Evolutionary conservation across 2,888 invertebrate species (phyloP).

Genomic region (Copidosoma aretas): DNA sequence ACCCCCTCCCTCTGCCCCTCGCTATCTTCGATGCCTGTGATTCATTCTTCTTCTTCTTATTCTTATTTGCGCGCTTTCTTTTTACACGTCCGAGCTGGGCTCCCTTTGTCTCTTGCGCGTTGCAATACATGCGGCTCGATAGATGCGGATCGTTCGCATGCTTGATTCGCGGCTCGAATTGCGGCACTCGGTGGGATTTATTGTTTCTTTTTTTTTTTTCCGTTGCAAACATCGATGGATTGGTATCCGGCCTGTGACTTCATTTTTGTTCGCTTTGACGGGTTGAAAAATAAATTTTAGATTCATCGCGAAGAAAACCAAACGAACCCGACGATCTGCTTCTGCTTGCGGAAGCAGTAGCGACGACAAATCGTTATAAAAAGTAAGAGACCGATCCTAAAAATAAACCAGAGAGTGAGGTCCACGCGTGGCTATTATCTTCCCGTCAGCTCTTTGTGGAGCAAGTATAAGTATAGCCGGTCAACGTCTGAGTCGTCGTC

Average conservation of each 20-base stretch:
- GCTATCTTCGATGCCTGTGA: too few species aligned
- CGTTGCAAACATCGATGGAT: too few species aligned
- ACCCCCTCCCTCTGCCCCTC: neutral
- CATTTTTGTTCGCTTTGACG: constrained; percentile 1
- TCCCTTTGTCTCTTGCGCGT: neutral
- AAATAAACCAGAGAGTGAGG: constrained; percentile 28
- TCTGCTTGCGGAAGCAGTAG: neutral
- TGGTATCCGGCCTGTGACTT: too few species aligned
- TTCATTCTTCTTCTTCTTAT: neutral
- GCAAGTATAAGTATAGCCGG: neutral
- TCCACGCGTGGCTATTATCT: neutral
- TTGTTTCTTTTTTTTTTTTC: too few species aligned
- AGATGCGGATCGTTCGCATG: neutral
- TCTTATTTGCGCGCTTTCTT: neutral
- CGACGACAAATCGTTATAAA: constrained; percentile 40
- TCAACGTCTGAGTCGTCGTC: neutral
- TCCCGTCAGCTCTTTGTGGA: neutral
- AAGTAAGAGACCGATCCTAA: constrained; percentile 42
- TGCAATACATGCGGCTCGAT: neutral
- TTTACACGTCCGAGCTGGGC: neutral
- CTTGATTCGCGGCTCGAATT: too few species aligned
- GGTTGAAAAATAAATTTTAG: constrained; percentile 14
- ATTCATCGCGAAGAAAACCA: too few species aligned
- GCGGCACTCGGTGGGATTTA: too few species aligned
- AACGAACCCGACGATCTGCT: neutral